phyloP scores from a whole-genome alignment of 2,888 invertebrate genomes.

The Phania funesta region DNA sequence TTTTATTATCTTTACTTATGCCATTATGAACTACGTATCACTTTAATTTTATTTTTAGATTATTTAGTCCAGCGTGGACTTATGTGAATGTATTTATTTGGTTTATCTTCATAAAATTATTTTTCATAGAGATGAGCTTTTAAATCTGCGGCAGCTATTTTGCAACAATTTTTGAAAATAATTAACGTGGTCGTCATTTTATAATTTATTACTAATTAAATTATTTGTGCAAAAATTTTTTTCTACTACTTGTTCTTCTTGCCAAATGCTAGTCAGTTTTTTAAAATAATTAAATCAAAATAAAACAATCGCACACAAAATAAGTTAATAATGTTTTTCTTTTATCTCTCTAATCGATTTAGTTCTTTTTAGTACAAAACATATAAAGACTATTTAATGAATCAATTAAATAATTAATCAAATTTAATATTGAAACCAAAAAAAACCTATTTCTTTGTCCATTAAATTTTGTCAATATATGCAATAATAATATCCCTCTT shows the following conservation, averaged over 20 bases:
- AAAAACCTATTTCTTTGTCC: no score
- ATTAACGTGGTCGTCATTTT: slow-evolving; percentile 69
- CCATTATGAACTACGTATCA: not conserved
- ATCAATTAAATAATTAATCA: no score
- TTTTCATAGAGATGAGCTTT: slow-evolving; percentile 75
- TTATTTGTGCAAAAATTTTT: slow-evolving; percentile 71
- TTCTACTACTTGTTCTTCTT: slow-evolving; percentile 2
- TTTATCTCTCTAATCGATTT: no score
- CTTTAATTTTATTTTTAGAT: slow-evolving; percentile 13
- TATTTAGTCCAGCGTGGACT: not conserved
- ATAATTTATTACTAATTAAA: slow-evolving; percentile 75
- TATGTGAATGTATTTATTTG: not conserved
- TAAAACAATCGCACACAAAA: no score
- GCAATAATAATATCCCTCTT: no score
- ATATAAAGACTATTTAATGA: no score
- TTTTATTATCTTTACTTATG: not conserved
- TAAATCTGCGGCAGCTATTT: slow-evolving; percentile 70
- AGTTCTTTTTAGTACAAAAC: no score
- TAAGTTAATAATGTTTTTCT: no score
- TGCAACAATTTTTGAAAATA: slow-evolving; percentile 73
- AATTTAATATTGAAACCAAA: no score
- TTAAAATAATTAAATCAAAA: slow-evolving; percentile 18
- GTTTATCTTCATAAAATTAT: slow-evolving; percentile 68
- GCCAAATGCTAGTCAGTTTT: not conserved
- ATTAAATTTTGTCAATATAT: no score